Conservation (phyloP, 2,888 invertebrate species). For the Apodemia mormo region DNA sequence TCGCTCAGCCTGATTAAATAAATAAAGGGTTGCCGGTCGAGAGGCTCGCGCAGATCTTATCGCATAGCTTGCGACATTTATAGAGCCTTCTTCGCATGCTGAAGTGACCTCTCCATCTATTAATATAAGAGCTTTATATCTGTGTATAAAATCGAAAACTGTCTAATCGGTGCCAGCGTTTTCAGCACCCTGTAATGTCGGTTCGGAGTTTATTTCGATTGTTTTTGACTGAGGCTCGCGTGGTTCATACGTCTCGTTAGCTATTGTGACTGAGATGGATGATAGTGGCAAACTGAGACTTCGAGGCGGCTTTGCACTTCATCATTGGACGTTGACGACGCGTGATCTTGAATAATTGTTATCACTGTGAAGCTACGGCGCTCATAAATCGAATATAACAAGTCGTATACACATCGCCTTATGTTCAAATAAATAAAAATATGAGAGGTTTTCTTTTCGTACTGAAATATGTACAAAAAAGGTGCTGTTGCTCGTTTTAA, state of each 20-base stretch:
- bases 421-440: neutral
- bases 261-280: conserved; percentile 49
- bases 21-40: conserved; percentile 76
- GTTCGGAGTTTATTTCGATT: conserved; percentile 46
- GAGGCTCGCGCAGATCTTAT: conserved; percentile 72
- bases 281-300: conserved; percentile 43
- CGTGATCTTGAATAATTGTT: conserved; percentile 43
- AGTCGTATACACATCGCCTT: neutral
- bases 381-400: conserved; percentile 26
- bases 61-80: conserved; percentile 61
- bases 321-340: conserved; percentile 30
- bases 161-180: conserved; percentile 50
- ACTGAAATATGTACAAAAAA: neutral
- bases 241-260: conserved; percentile 47
- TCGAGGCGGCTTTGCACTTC: conserved; percentile 45
- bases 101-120: conserved; percentile 55
- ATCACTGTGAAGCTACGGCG: conserved; percentile 24
- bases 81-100: conserved; percentile 48
- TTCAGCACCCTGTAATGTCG: conserved; percentile 39
- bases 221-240: conserved; percentile 45
- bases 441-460: neutral
- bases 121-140: conserved; percentile 53
- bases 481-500: neutral
- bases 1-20: conserved; percentile 78
- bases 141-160: conserved; percentile 45